Base-by-base conservation (phyloP, 2,797 vertebrate genomes). In the Acipenser transmontanus region DNA sequence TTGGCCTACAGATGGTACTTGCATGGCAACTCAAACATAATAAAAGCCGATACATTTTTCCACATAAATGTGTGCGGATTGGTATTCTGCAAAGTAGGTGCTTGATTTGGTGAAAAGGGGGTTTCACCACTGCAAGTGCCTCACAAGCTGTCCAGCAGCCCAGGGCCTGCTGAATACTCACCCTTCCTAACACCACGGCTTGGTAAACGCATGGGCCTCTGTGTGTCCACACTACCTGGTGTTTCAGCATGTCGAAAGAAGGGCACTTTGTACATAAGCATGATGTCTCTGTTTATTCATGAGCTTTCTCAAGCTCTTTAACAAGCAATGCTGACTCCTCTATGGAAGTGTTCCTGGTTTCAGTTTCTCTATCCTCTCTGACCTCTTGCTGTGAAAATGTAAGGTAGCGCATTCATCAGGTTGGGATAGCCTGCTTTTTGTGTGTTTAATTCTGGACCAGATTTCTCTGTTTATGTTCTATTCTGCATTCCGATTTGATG, bases 1-100 rank as follows among this genome's bases (percentile, higher is more conserved):
- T 59, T 13, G 70, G 72, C 73, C 79, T 84, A 72, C 71, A 49
- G 2, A 14, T 60, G 76, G 66, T 63, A 6, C 59, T 49, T 63
- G 56, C 17, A 10, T 63, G 47, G 34, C 34, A 34, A 34, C 34
- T 34, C 34, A 34, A 34, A 34, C 34, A 34, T 34, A 34, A 34
- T 34, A 34, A 34, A 34, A 34, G 34, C 34, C 34, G 4, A 34
- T 34, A 4, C 34, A 34, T 3, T 34, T 34, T 34, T 3, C 34
- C 34, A 34, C 34, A 34, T 34, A 34, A 34, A 34, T 34, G 34
- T 34, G 34, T 34, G 34, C 34, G 4, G 34, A 34, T 34, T 34
- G 34, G 34, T 34, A 34, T 34, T 34, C 34, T 4, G 4, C 34
- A 34, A 4, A 34, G 34, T 34, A 34, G 34, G 34, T 34, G 2